Evolutionary conservation across 2,113 vertebrate genomes (phyloP).

Genomic region (Corapipo altera): DNA sequence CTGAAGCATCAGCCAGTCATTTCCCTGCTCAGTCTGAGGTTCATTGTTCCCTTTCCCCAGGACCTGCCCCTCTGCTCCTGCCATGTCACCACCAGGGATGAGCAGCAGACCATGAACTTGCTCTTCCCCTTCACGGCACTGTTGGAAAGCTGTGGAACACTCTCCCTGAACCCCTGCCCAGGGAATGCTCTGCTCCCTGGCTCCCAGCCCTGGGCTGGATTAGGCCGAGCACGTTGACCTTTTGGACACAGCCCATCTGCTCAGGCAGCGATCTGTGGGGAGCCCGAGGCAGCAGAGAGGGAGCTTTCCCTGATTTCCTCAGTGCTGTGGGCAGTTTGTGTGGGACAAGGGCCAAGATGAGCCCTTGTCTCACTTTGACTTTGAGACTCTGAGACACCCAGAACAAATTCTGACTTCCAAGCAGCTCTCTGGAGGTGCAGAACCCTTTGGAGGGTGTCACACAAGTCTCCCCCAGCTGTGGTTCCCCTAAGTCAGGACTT

Average conservation of each 20-base stretch:
- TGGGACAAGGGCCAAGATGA: neutral
- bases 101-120: fast-evolving
- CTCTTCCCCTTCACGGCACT: neutral
- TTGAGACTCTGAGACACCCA: neutral
- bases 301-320: neutral
- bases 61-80: neutral
- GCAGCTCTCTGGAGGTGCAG: neutral
- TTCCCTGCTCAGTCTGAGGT: neutral
- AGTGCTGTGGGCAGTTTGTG: too few species aligned
- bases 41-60: neutral
- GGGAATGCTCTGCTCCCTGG: neutral
- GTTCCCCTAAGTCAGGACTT: neutral
- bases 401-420: neutral
- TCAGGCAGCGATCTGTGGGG: neutral
- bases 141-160: neutral
- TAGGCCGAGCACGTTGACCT: neutral
- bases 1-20: neutral
- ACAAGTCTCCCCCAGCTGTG: fast-evolving
- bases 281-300: neutral
- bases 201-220: neutral
- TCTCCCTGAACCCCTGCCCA: neutral
- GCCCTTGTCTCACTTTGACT: neutral
- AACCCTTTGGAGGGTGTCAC: neutral
- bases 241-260: neutral
- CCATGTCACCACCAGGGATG: neutral